Base-by-base conservation (phyloP, 2,888 invertebrate genomes). In the Agrotis segetum region DNA sequence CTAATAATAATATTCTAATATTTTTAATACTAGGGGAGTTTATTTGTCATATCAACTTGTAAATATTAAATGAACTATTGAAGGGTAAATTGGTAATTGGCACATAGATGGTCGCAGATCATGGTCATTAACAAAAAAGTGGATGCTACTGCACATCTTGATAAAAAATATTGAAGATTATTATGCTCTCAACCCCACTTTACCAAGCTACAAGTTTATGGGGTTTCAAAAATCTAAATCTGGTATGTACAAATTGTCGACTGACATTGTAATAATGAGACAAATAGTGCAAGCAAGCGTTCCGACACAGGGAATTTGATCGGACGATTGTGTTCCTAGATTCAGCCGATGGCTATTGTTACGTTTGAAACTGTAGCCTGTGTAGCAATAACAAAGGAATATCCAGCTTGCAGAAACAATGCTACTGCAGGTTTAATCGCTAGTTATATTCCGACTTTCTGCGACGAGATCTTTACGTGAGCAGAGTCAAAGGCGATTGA, bases 401-500 rank as follows among this genome's bases (percentile, higher is more conserved):
- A 34, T 47, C 9, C 47, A 62, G 62, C 19, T 62, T 47, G 16
- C 62, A 62, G 17, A 63, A 63, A 14, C 34, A 62, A 62, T 44
- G 17, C 16, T 19, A 50, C 19, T 50, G n/a, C 19, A 6, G 19
- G 34, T 63, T 40, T 17, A 21, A 17, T 29, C 11, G 11, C 6
- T 44, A 29, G 59, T 16, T 58, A 4, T 21, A n/a, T 21, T 17
- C 16, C n/a, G 2, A n/a, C 16, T 52, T 14, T 19, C 24, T n/a
- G 14, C 7, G 40, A 40, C 0, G 40, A 11, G 11, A 40, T 40
- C 40, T 40, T 40, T 40, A 40, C 40, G 11, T 11, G 40, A 40
- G 11, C 11, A 11, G 11, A 40, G 40, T 40, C 7, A 21, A 29
- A 29, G 44, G n/a, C n/a, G 16, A 24, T 59, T 58, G 2, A 24